Conservation (phyloP, 1,140 invertebrate species). For the Drosophila trapezifrons region DNA sequence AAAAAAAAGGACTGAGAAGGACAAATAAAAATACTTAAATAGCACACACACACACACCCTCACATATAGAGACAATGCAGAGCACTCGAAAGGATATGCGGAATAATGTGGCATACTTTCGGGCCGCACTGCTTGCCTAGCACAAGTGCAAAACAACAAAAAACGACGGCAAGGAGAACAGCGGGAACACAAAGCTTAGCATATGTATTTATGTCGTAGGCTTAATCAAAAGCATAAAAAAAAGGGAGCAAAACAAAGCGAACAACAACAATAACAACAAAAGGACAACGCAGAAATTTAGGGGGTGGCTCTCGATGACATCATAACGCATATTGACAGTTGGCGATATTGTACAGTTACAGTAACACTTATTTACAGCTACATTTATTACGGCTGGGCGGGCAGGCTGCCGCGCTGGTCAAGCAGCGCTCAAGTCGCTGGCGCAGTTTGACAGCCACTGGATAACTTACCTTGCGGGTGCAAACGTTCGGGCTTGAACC, state of each 20-base stretch:
- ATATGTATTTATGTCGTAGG: slow-evolving; percentile 32
- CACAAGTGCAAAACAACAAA: slow-evolving; percentile 19
- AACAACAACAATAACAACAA: slow-evolving; percentile 6
- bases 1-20: neutral
- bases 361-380: slow-evolving; percentile 35
- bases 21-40: slow-evolving; percentile 4
- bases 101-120: slow-evolving; percentile 59
- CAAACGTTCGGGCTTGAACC: slow-evolving; percentile 94
- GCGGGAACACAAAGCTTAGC: slow-evolving; percentile 25
- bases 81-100: slow-evolving; percentile 46
- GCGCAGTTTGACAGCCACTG: slow-evolving; percentile 53
- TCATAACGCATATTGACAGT: slow-evolving; percentile 61
- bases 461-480: slow-evolving; percentile 92
- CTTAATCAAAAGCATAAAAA: slow-evolving; percentile 33
- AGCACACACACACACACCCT: neutral
- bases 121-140: slow-evolving; percentile 35
- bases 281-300: slow-evolving; percentile 1
- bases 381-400: neutral
- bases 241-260: slow-evolving; percentile 26
- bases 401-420: slow-evolving; percentile 10
- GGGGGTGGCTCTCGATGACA: slow-evolving; percentile 54
- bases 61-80: slow-evolving; percentile 32
- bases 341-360: slow-evolving; percentile 40
- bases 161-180: slow-evolving; percentile 4
- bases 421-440: slow-evolving; percentile 19